These are phyloP conservation scores for Drosophila lacicola DNA, from an alignment of 2,888 invertebrate species.

Conservation along the genomic window DNA sequence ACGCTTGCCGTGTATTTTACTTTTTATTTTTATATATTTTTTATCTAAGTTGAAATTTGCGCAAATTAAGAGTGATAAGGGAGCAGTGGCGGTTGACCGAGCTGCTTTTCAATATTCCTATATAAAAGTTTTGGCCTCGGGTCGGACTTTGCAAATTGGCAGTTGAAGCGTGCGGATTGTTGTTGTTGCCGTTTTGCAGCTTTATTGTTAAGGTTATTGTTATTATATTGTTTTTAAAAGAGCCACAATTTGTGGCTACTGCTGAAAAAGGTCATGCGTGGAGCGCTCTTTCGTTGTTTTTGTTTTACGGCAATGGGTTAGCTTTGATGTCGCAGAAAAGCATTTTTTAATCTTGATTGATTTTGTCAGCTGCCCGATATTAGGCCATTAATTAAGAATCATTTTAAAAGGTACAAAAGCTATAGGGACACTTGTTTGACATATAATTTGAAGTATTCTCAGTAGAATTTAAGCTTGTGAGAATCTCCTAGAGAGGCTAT, in stretches of 20 bases:
- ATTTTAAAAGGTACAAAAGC: conserved; percentile 23
- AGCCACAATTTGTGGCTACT: neutral
- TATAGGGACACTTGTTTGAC: neutral
- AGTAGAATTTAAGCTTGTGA: neutral
- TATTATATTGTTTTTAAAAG: conserved; percentile 34
- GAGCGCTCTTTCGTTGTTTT: conserved; percentile 1
- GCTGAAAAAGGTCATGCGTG: conserved; percentile 9
- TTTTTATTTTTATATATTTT: conserved; percentile 28
- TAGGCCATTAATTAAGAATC: neutral
- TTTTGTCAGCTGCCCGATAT: conserved; percentile 1
- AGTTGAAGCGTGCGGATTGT: conserved; percentile 48
- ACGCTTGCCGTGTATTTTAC: conserved; percentile 39
- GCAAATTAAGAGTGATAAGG: conserved; percentile 66
- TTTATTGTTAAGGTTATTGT: conserved; percentile 59
- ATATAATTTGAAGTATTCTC: too few species aligned
- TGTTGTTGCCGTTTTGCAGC: conserved; percentile 17
- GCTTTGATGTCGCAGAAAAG: conserved; percentile 6
- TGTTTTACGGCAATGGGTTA: neutral
- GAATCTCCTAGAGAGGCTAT: neutral
- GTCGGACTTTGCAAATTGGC: conserved; percentile 61
- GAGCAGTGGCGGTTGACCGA: conserved; percentile 29
- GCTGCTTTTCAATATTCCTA: conserved; percentile 62
- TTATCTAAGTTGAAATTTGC: conserved; percentile 59
- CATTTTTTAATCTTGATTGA: conserved; percentile 20
- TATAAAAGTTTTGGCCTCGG: conserved; percentile 33